Evolutionary conservation across 2,797 vertebrate genomes (phyloP).

Genomic region (Crenichthys baileyi): DNA sequence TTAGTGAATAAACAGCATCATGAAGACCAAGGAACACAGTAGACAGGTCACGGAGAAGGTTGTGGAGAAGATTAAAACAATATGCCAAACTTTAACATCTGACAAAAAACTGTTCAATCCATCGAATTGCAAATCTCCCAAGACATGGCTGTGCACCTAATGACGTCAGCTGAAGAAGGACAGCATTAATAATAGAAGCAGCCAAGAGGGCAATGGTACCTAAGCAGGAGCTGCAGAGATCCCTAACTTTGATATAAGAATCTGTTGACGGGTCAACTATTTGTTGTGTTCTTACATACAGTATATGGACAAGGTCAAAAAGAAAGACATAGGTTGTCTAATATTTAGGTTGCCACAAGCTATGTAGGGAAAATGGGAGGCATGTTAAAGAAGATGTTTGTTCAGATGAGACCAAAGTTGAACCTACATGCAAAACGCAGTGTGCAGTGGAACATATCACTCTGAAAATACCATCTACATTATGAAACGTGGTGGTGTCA

Average conservation of each 20-base stretch:
- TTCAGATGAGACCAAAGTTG: neutral
- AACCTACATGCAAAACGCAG: neutral
- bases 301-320: no score
- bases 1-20: neutral
- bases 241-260: neutral
- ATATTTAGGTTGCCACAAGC: neutral
- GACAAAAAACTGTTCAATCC: neutral
- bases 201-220: neutral
- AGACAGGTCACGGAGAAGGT: neutral
- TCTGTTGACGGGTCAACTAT: neutral
- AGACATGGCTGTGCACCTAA: neutral
- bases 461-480: neutral
- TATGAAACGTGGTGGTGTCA: neutral
- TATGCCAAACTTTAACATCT: neutral
- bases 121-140: neutral
- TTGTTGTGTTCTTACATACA: neutral
- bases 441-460: neutral
- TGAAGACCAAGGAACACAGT: neutral
- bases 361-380: neutral
- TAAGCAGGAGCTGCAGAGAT: neutral
- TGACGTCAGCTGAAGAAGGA: neutral
- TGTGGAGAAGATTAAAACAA: no score
- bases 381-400: neutral
- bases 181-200: neutral
- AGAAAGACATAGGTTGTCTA: no score